phyloP scores from a whole-genome alignment of 2,113 vertebrate genomes.

The Microtus pennsylvanicus region DNA sequence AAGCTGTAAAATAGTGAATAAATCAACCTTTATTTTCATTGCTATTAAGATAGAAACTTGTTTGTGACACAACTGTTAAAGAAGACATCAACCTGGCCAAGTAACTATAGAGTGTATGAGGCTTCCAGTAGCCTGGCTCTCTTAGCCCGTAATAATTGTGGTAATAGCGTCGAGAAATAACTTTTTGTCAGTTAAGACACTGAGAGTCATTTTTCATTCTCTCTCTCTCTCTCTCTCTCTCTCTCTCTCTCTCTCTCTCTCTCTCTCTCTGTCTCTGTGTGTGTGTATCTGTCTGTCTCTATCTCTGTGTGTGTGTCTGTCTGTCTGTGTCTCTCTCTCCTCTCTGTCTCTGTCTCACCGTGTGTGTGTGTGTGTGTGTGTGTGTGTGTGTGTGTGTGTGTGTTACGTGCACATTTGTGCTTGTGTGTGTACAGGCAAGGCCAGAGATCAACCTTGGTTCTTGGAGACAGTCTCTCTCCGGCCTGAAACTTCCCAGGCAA shows the following conservation, averaged over 20 bases:
- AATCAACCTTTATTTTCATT: not conserved
- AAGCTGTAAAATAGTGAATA: not conserved
- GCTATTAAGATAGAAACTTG: not conserved
- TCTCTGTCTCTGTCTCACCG: not conserved
- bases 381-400: too few relatives aligned
- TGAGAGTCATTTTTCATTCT: not conserved
- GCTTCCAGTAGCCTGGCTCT: not conserved
- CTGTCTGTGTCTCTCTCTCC: too few relatives aligned
- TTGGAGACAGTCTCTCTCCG: not conserved
- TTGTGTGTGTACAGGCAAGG: not conserved
- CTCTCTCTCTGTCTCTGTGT: too few relatives aligned
- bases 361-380: too few relatives aligned
- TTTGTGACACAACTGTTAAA: not conserved
- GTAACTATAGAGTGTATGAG: not conserved
- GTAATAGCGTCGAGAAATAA: not conserved
- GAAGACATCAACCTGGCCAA: not conserved
- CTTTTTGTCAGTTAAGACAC: not conserved
- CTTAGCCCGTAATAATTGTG: not conserved
- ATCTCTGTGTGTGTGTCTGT: too few relatives aligned
- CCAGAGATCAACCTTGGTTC: not conserved
- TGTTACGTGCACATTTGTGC: not conserved
- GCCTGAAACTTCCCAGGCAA: not conserved
- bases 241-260: not conserved
- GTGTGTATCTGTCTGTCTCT: too few relatives aligned
- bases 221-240: not conserved